phyloP scores from a whole-genome alignment of 2,888 invertebrate species.

The Antheraea assamensis region DNA sequence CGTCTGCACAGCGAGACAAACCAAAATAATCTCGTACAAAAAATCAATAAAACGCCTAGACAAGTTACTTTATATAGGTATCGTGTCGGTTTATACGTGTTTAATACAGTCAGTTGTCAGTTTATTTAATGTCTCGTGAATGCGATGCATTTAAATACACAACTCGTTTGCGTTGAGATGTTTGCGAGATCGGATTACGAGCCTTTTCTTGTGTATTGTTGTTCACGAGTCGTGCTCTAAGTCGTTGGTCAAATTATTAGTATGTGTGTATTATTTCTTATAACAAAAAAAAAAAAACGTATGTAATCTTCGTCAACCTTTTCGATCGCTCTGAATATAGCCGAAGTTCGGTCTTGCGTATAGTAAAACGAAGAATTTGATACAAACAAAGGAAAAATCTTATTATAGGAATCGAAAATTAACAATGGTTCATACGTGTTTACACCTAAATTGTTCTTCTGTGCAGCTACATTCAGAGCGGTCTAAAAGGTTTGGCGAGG shows the following conservation, averaged over 20 bases:
- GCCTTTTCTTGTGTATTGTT: conserved; percentile 3
- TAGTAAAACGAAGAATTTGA: no score
- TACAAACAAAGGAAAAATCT: no score
- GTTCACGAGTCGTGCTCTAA: not conserved
- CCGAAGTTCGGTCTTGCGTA: no score
- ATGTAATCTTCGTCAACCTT: no score
- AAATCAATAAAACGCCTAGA: conserved; percentile 3
- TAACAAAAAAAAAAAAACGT: no score
- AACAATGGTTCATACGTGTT: no score
- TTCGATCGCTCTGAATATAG: no score
- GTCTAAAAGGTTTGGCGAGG: no score
- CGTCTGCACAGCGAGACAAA: conserved; percentile 12
- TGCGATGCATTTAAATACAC: conserved; percentile 6
- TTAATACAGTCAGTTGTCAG: conserved; percentile 19
- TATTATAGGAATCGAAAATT: no score
- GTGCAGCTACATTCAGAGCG: no score
- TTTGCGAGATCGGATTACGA: conserved; percentile 12
- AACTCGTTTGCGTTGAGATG: not conserved
- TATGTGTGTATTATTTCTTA: not conserved
- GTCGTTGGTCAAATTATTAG: not conserved
- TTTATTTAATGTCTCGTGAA: conserved; percentile 12
- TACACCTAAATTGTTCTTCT: no score
- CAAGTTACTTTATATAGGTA: conserved; percentile 19
- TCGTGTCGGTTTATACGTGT: conserved; percentile 19
- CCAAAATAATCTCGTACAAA: conserved; percentile 12